Conservation (phyloP, 2,888 invertebrate species). For the Molorchus minor region DNA sequence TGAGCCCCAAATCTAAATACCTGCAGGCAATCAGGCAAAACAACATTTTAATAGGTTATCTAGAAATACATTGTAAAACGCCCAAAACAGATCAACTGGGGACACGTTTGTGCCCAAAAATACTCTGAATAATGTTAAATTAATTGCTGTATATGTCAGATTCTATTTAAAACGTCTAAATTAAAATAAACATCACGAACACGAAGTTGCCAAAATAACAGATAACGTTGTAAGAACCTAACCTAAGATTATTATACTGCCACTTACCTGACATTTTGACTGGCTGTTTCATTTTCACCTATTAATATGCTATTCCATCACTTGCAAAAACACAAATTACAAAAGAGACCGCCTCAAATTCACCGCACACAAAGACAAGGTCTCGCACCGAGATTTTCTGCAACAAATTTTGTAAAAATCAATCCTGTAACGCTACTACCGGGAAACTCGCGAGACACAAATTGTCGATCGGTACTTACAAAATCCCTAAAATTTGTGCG, state of each 20-base stretch:
- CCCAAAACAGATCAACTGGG: slow-evolving; percentile 3
- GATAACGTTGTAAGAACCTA: slow-evolving; percentile 25
- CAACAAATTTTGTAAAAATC: slow-evolving; percentile 34
- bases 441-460: neutral
- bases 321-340: neutral
- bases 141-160: slow-evolving; percentile 20
- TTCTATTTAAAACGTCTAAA: slow-evolving; percentile 21
- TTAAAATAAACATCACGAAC: slow-evolving; percentile 24
- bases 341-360: slow-evolving; percentile 7
- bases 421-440: slow-evolving; percentile 23
- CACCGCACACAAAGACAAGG: slow-evolving; percentile 16
- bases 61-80: slow-evolving; percentile 10
- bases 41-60: slow-evolving; percentile 8
- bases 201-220: slow-evolving; percentile 25
- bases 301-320: slow-evolving; percentile 4
- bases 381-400: slow-evolving; percentile 25
- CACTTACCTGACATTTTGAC: slow-evolving; percentile 35
- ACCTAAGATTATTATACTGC: slow-evolving; percentile 34
- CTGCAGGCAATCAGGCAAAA: neutral
- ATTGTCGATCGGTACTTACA: slow-evolving; percentile 7
- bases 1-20: slow-evolving; percentile 2
- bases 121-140: slow-evolving; percentile 13
- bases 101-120: neutral
- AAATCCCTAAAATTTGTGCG: slow-evolving; percentile 11
- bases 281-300: slow-evolving; percentile 20